Base-by-base conservation (phyloP, 2,113 vertebrate species). In the Tetrax tetrax region DNA sequence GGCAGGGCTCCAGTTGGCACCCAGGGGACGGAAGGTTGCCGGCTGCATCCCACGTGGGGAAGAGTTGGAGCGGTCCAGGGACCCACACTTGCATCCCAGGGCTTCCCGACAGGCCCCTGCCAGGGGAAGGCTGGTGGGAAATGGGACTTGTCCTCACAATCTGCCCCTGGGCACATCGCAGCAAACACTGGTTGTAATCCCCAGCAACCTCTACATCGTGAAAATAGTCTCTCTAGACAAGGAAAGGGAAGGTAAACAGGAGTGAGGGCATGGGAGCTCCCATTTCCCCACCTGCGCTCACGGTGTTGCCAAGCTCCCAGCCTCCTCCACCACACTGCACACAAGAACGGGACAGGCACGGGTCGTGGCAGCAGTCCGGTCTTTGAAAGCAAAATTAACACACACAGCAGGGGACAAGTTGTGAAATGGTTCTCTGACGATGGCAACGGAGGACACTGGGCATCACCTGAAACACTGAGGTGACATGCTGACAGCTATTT, bases 91-190 rank as follows among this genome's bases (percentile, higher is more conserved):
- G 41, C 84, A 96, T 63, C 82, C 69, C 1, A 1, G 68, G 57
- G 31, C 28, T 31, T 60, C 72, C 35, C 0, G 2, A 13, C 47
- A 89, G 47, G 47, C 43, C 37, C 43, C 37, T 4, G 2, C 25
- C 3, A 2, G 23, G 48, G 5, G 9, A n/a, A 83, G 4, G 33
- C 1, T 28, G 50, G 47, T 27, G 10, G 56, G n/a, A 74, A 70
- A 74, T 0, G 8, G 47, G 17, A 76, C 0, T 0, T 2, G 27
- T 29, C 29, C 48, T 43, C 61, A 2, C 7, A 0, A 4, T 1
- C 15, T 22, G 7, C 53, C 33, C 29, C 3, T 1, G 38, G 53
- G 53, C 21, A 71, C 4, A 0, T 0, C 2, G 48, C 38, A 43
- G 5, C 8, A 21, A 89, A n/a, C 13, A 0, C 54, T 45, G 9